Conservation (phyloP, 35 echinoderm and acorn worm genomes). For the Ophiothrix spiculata region DNA sequence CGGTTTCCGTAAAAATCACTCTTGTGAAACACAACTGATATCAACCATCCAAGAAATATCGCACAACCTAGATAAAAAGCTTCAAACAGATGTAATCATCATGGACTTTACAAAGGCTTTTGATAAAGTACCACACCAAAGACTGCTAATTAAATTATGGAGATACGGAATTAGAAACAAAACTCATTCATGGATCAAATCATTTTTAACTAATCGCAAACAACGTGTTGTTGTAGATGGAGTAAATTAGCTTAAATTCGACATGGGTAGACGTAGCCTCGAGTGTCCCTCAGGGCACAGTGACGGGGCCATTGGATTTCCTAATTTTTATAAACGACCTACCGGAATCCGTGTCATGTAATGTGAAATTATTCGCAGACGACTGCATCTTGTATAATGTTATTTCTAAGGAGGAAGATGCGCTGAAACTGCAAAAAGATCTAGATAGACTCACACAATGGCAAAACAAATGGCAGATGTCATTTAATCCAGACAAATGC, state of each 20-base stretch:
- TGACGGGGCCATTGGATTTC: not conserved
- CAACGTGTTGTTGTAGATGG: not conserved
- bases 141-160: not conserved
- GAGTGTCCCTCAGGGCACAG: constrained; percentile 24
- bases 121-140: constrained; percentile 22
- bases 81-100: constrained; percentile 13
- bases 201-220: constrained; percentile 1
- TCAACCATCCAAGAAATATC: not conserved
- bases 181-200: constrained; percentile 1
- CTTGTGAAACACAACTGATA: constrained; percentile 13
- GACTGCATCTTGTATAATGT: constrained; percentile 19
- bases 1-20: not conserved
- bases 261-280: not conserved
- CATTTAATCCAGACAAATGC: constrained; percentile 40
- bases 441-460: constrained; percentile 32
- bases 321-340: constrained; percentile 24
- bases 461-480: constrained; percentile 47
- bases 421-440: constrained; percentile 26
- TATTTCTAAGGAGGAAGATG: not conserved
- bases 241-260: no score
- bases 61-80: not conserved
- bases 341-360: not conserved
- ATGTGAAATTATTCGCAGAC: constrained; percentile 35
- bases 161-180: not conserved
- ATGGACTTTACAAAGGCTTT: no score